Evolutionary conservation across 2,113 vertebrate genomes (phyloP), one percentile per base, ranked within the genome.

Genomic region (Antidorcas marsupialis): DNA sequence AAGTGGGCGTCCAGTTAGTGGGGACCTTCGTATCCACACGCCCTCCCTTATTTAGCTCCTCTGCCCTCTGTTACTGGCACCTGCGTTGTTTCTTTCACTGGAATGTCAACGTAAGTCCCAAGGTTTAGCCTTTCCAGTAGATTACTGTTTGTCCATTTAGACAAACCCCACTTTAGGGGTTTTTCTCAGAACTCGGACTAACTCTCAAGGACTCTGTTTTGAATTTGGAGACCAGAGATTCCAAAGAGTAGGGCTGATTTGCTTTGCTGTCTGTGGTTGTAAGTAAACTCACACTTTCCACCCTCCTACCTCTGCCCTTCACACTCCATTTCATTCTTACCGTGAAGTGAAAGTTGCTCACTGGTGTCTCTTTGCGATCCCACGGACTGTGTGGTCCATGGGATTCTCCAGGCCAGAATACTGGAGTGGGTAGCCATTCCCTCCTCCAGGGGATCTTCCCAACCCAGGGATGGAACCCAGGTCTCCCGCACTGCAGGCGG

Each of bases 21-120:
- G 2, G 5, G 12, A 14, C 30, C 6, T 28, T 78, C 17, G 6
- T 7, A 2, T 15, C 17, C 55, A 25, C 2, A 19, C 0, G 1
- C 0, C 15, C 10, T 43, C 15, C 78, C 30, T 27, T 39, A 62
- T 33, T 76, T 17, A 60, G 13, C 21, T n/a, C n/a, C 13, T 92
- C 33, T 62, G 36, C 62, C 50, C 33, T 57, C 62, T 59, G 36
- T 45, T 28, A 9, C 43, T 93, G 25, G 25, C 13, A 2, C 4
- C n/a, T 27, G 25, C 1, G 0, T 4, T 87, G 52, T 43, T 43
- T 55, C 23, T 87, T 36, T 87, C 36, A 5, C 17, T 36, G 33
- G 91, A 50, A 71, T n/a, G 50, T 39, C 85, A 47, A 33, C 11
- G 2, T 27, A 15, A 30, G 30, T 39, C 23, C 8, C 39, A 45